Conservation (phyloP, 2,113 vertebrate species). For the Pelusios castaneus region DNA sequence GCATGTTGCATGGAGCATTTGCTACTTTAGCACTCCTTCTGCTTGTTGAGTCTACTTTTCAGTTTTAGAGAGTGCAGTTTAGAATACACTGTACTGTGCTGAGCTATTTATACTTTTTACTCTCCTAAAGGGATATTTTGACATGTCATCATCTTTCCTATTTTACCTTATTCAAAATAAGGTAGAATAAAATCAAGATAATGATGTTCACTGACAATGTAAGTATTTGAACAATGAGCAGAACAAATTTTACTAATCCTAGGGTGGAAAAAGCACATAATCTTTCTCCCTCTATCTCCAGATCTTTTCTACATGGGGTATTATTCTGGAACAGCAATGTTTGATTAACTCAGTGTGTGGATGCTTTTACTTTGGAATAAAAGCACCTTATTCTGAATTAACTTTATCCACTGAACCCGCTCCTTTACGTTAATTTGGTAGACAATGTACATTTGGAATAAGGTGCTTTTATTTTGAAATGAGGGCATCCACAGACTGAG, state of each 20-base stretch:
- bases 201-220: neutral
- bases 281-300: neutral
- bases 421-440: too few species aligned
- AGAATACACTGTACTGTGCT: neutral
- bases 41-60: neutral
- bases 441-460: too few species aligned
- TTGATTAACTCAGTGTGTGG: too few species aligned
- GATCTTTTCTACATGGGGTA: too few species aligned
- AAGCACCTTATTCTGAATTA: too few species aligned
- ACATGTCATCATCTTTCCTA: neutral
- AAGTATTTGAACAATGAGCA: neutral
- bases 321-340: too few species aligned
- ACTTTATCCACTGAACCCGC: too few species aligned
- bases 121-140: neutral
- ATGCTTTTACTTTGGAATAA: too few species aligned
- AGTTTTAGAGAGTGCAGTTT: neutral
- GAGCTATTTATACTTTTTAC: neutral
- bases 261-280: neutral
- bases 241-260: neutral
- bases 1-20: too few species aligned
- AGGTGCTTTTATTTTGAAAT: too few species aligned
- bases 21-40: neutral
- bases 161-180: neutral
- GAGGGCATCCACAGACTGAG: too few species aligned
- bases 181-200: neutral